A percentile compares a stretch with the other conserved stretches of the same genome.
Evolutionary conservation across 2,888 invertebrate species (phyloP).

Genomic region (Capitulum mitella): DNA sequence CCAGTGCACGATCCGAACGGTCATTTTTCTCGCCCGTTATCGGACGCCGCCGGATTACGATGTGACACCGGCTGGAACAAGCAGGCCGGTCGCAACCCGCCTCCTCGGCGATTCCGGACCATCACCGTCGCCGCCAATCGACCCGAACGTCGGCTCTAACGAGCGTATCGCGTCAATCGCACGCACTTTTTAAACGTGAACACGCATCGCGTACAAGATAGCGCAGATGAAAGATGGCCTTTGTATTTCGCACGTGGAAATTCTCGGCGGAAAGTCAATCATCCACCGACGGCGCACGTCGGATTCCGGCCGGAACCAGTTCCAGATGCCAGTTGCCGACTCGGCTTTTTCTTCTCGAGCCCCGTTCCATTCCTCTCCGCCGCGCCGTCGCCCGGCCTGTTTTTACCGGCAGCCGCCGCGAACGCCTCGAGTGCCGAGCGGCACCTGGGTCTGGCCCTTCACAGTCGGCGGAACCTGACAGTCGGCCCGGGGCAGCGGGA

Average conservation of each 20-base stretch:
- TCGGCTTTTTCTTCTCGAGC: background rate
- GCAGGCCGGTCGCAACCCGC: too few species aligned
- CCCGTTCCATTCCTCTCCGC: background rate
- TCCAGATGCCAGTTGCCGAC: background rate
- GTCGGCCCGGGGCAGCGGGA: too few species aligned
- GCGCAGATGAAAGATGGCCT: background rate
- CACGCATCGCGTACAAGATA: background rate
- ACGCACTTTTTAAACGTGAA: background rate
- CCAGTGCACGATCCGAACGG: too few species aligned
- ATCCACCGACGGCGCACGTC: background rate
- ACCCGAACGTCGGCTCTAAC: background rate
- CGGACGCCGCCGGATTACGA: too few species aligned
- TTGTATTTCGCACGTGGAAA: background rate
- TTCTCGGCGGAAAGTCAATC: background rate
- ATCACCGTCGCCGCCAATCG: too few species aligned
- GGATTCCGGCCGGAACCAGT: background rate
- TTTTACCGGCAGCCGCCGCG: background rate
- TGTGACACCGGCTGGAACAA: too few species aligned
- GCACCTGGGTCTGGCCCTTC: background rate
- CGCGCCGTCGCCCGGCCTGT: background rate
- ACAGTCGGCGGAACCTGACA: too few species aligned
- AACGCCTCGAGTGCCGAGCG: background rate
- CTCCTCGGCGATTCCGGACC: too few species aligned
- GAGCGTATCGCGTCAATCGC: background rate
- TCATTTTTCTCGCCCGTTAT: too few species aligned